Evolutionary conservation across 2,888 invertebrate species (phyloP), one percentile per base, ranked within the genome.

Genomic region (Lithophane semibrunnea): DNA sequence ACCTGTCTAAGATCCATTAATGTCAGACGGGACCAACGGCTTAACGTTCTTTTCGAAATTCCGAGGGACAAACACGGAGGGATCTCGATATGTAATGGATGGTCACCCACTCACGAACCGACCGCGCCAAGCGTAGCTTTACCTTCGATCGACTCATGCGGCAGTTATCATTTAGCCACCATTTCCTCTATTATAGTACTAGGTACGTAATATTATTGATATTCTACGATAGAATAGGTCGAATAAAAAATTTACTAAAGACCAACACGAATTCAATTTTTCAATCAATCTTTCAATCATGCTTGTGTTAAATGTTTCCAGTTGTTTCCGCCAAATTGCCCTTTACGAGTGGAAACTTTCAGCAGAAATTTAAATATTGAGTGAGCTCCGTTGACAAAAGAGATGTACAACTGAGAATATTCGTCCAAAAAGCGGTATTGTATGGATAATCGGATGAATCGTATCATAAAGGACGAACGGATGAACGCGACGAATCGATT

Each of bases 401-500:
- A 44, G 21, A 7, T 66, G 37, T 21, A 56, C 12, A 5, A 16
- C 16, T 2, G n/a, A n/a, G 29, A 58, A 18, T 47, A 67, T 37
- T 47, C 54, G 16, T 24, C 10, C 5, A 10, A 60, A 52, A 18
- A 9, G 2, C 5, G 7, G 13, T 12, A 21, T 66, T 77, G 21
- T 65, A 49, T 0, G 42, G 37, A 58, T 74, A 52, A 12, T 56
- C 2, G 16, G 8, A 16, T 60, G 12, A 65, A 29, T 60, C 21
- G 29, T 47, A 24, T 74, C 49, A 8, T 60, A 44, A 12, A 56
- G 44, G 21, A 54, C 10, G n/a, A 29, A 12, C 21, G 24, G 37
- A 49, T 29, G 73, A 7, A 58, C 13, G 13, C 18, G 74, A 60
- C 49, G 13, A 74, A 73, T 73, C 73, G 13, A 74, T 73, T 73